Percentiles rank a stretch among this genome's conserved stretches.
These are phyloP conservation scores for Aphyosemion australe DNA, from an alignment of 2,113 vertebrate species.

Conservation along the genomic window DNA sequence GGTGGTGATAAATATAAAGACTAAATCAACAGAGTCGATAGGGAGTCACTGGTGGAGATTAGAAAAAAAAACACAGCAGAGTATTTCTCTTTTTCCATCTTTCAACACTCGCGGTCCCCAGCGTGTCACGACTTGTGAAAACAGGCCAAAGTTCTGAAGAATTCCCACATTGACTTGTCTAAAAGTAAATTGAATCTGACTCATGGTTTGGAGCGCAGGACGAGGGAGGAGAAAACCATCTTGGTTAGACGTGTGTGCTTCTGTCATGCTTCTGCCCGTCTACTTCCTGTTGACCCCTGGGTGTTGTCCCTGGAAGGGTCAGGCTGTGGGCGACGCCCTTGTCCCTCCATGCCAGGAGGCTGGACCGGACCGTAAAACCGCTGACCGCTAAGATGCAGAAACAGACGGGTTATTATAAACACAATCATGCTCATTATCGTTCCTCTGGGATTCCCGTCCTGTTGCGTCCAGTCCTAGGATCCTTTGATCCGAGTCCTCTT, in stretches of 20 bases:
- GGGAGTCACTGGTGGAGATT: conserved; percentile 12
- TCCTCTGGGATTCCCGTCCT: conserved; percentile 56
- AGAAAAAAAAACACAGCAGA: conserved; percentile 26
- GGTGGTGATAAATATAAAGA: not conserved
- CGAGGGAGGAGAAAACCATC: conserved; percentile 6
- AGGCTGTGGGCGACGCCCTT: conserved; percentile 46
- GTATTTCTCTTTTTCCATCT: conserved; percentile 41
- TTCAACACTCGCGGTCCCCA: conserved; percentile 20
- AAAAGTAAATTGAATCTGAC: conserved; percentile 38
- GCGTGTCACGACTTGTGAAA: conserved; percentile 57
- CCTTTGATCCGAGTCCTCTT: conserved; percentile 55
- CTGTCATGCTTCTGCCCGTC: conserved; percentile 32
- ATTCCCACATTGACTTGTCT: conserved; percentile 56
- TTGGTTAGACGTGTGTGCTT: conserved; percentile 32
- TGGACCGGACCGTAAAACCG: conserved; percentile 56
- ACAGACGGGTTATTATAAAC: conserved; percentile 68
- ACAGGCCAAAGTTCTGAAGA: conserved; percentile 52
- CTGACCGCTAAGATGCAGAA: conserved; percentile 53
- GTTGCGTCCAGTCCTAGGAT: conserved; percentile 59
- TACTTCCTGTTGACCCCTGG: conserved; percentile 73
- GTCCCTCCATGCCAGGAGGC: conserved; percentile 40
- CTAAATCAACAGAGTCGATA: not conserved
- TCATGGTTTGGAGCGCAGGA: conserved; percentile 22
- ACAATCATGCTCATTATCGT: conserved; percentile 67
- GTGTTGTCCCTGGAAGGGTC: conserved; percentile 56